A percentile compares a stretch with the other conserved stretches of the same genome.
Evolutionary conservation across 2,113 vertebrate genomes (phyloP).

Genomic region (Aptenodytes patagonicus): DNA sequence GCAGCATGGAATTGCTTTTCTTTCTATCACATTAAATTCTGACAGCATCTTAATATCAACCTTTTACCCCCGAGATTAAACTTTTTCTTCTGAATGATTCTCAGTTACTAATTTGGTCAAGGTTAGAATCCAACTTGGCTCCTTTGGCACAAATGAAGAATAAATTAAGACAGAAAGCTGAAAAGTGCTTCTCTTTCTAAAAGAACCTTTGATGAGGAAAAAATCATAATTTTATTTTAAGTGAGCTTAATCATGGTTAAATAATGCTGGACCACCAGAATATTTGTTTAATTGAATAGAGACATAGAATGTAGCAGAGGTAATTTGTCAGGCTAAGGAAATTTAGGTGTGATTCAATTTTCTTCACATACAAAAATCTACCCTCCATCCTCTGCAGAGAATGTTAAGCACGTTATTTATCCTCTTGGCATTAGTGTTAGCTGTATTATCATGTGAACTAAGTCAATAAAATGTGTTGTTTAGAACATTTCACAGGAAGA

Average conservation of each 20-base stretch:
- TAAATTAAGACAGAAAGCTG: neutral
- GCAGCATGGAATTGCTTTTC: neutral
- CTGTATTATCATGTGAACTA: neutral
- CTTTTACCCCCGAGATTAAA: neutral
- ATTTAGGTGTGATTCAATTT: constrained; percentile 62
- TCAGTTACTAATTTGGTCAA: constrained; percentile 42
- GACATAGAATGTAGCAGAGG: constrained; percentile 26
- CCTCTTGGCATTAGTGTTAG: neutral
- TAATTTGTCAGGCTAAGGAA: constrained; percentile 59
- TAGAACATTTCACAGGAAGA: neutral
- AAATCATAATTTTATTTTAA: constrained; percentile 25
- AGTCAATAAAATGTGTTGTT: constrained; percentile 1
- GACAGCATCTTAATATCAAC: neutral
- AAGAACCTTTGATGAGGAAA: neutral
- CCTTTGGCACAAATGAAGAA: neutral
- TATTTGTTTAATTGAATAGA: constrained; percentile 65
- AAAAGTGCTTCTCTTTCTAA: neutral
- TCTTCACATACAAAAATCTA: constrained; percentile 11
- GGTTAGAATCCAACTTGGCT: neutral
- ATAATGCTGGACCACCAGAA: constrained; percentile 31
- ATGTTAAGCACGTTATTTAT: constrained; percentile 48
- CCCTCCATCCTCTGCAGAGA: neutral
- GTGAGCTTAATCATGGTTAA: constrained; percentile 47
- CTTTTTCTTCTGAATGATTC: constrained; percentile 8
- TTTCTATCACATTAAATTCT: neutral